Percentiles rank a stretch among this genome's conserved stretches.
These are phyloP conservation scores for Oscarella lobularis DNA, from an alignment of 37 sponge, comb jelly and placozoan species.

Conservation along the genomic window DNA sequence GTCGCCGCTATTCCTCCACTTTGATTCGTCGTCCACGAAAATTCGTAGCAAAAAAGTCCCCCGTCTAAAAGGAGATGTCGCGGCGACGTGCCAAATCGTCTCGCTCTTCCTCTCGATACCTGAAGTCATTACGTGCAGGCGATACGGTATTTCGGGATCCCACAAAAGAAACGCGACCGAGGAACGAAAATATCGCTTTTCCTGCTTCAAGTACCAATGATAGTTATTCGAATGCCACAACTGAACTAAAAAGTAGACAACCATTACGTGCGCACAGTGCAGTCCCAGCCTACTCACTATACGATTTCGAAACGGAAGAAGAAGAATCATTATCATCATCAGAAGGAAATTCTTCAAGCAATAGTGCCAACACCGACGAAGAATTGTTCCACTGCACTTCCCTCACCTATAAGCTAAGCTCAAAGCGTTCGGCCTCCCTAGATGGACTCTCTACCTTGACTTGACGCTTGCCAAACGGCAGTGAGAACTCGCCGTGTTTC, in stretches of 20 bases:
- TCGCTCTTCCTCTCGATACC: no score
- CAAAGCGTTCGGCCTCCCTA: no score
- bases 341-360: conserved; percentile 31
- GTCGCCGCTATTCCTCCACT: conserved; percentile 16
- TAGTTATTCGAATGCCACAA: conserved; percentile 73
- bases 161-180: conserved; percentile 25
- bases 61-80: no score
- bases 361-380: conserved; percentile 61
- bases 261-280: background rate
- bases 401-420: conserved; percentile 21
- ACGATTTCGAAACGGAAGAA: no score
- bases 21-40: conserved; percentile 28
- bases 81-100: no score
- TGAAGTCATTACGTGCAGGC: conserved; percentile 53
- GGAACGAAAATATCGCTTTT: conserved; percentile 22
- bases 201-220: conserved; percentile 94
- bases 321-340: no score
- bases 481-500: conserved; percentile 79
- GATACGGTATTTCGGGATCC: conserved; percentile 50
- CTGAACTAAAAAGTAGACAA: conserved; percentile 41
- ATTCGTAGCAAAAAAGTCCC: conserved; percentile 39
- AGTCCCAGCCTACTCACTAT: no score
- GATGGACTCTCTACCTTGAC: conserved; percentile 6
- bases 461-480: conserved; percentile 28
- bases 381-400: conserved; percentile 72